Base-by-base conservation (phyloP, 1,140 invertebrate species). In the Rhagoletis pomonella region DNA sequence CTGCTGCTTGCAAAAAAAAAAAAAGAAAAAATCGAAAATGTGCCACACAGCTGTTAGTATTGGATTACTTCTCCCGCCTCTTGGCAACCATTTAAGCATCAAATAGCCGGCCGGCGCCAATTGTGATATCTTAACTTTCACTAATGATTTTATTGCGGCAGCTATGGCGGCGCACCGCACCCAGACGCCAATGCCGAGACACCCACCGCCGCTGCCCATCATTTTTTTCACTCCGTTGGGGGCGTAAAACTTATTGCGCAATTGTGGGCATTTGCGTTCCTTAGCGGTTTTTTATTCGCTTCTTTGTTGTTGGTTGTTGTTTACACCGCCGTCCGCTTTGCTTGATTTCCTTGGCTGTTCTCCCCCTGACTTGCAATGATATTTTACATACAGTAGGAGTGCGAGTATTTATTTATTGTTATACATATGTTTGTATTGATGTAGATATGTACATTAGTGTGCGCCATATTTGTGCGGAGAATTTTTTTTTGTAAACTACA, bases 41-140 rank as follows among this genome's bases (percentile, higher is more conserved):
- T 12, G 42, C 42, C 65, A 67, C 3, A 1, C 73, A 81, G 19
- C 44, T 69, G 29, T 44, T 14, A 1, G 47, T 29, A 81, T 50
- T 19, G 73, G 73, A 55, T 55, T 81, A 55, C 60, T 62, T 62
- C n/a, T 3, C 12, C 67, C 12, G 12, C 67, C 42, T 29, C 39
- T 19, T 14, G 55, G 47, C 73, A 81, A 81, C 42, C 50, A 29
- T 81, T n/a, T 19, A 2, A 55, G 73, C 19, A 47, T 10, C 73
- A 58, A 58, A 58, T 55, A n/a, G 29, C 17, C 73, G 47, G 0
- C 2, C 19, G 73, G 73, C 47, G 73, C 73, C 47, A 81, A 81
- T 55, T 58, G 44, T 81, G 73, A 17, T 81, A n/a, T 3, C 73
- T 29, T 81, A 81, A 81, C 19, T 81, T 19, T 81, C 47, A 73